These are phyloP conservation scores for Aphaenogaster rudis DNA, from an alignment of 1,140 invertebrate genomes.

Conservation along the genomic window DNA sequence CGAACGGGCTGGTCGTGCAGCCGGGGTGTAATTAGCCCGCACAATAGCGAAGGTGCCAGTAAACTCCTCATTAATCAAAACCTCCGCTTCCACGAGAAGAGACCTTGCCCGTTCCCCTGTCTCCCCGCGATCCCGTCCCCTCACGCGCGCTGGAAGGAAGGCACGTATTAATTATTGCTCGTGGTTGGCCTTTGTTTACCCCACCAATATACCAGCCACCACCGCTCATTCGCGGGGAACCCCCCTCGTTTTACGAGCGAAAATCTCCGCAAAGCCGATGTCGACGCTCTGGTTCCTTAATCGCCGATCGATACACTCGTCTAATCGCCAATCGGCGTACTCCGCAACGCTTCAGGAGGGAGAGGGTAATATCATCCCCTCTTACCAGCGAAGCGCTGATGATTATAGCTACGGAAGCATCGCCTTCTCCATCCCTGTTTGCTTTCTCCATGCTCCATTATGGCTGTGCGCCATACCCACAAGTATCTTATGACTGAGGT, in stretches of 20 bases:
- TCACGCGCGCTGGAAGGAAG: constrained; percentile 20
- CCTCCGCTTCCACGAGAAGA: constrained; percentile 63
- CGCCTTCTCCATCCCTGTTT: constrained; percentile 44
- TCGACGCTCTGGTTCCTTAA: constrained; percentile 58
- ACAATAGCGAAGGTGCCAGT: constrained; percentile 76
- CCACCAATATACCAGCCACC: constrained; percentile 16
- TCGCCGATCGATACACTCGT: constrained; percentile 48
- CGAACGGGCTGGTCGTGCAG: constrained; percentile 46
- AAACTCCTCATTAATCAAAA: constrained; percentile 81
- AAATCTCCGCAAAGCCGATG: constrained; percentile 42
- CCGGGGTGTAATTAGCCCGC: constrained; percentile 76
- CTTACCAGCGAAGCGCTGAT: constrained; percentile 40
- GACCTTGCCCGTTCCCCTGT: constrained; percentile 22
- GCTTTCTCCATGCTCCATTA: background rate
- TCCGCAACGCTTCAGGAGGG: background rate
- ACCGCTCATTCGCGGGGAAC: background rate
- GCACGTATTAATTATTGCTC: constrained; percentile 77
- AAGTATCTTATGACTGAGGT: constrained; percentile 20
- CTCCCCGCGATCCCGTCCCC: background rate
- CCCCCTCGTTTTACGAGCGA: constrained; percentile 38
- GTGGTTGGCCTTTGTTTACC: constrained; percentile 74
- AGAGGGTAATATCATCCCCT: constrained; percentile 21
- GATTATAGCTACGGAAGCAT: constrained; percentile 76
- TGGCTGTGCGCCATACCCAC: background rate
- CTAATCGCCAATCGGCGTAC: constrained; percentile 23